These are phyloP conservation scores for Sinocyclocheilus anophthalmus DNA, from an alignment of 2,113 vertebrate genomes.

Conservation along the genomic window DNA sequence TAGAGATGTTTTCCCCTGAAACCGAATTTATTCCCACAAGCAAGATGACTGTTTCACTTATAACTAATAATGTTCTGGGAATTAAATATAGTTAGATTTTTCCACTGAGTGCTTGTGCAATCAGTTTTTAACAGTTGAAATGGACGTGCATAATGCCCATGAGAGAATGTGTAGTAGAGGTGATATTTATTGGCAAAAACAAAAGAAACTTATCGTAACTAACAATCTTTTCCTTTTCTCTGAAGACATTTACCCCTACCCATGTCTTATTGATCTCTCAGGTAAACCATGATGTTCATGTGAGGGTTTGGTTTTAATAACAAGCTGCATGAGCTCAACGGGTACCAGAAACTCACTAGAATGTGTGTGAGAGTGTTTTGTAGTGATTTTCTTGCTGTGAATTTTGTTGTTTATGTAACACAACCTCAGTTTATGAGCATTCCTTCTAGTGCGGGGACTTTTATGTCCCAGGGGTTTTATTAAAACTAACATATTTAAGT, in stretches of 20 bases:
- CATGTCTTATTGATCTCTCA: constrained; percentile 78
- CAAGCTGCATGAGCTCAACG: constrained; percentile 42
- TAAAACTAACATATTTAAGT: neutral
- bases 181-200: neutral
- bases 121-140: neutral
- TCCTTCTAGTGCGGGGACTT: neutral
- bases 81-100: neutral
- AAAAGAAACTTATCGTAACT: neutral
- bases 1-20: neutral
- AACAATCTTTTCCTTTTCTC: constrained; percentile 56
- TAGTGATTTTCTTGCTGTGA: neutral
- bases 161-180: neutral
- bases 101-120: neutral
- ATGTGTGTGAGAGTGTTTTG: neutral
- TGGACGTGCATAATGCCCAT: neutral
- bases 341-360: constrained; percentile 25
- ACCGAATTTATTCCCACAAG: neutral
- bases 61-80: neutral
- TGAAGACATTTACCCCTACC: constrained; percentile 79
- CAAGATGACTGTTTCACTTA: neutral
- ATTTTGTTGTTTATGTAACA: neutral
- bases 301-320: constrained; percentile 34
- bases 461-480: neutral
- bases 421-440: neutral
- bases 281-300: constrained; percentile 65